Base-by-base conservation (phyloP, 1,140 invertebrate genomes). In the Drosophila littoralis region DNA sequence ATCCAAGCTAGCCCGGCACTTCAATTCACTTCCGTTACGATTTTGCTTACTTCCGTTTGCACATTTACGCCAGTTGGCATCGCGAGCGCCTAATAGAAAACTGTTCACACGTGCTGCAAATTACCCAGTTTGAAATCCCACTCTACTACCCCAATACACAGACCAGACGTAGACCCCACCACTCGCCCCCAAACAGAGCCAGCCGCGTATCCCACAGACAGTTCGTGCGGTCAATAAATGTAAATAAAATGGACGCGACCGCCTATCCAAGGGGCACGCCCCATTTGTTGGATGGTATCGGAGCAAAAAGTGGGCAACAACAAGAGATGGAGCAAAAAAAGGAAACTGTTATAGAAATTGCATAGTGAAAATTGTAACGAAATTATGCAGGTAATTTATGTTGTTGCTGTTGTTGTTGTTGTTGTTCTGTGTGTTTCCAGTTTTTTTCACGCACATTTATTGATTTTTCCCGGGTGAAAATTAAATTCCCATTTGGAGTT, bases 331-430 rank as follows among this genome's bases (percentile, higher is more conserved):
- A 33, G 40, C 8, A 42, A 48, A 55, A 71, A 40, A 35, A 52
- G 9, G 32, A 35, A 22, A 35, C 51, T 70, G 50, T 69, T 63
- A 79, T 68, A 69, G 71, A 61, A 83, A 79, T 54, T 40, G 72
- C 72, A 58, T 60, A 46, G 68, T 33, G 48, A 61, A 77, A 43
- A 78, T 58, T 55, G 38, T 64, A 75, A 75, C 64, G 61, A 78
- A 85, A 81, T 81, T 86, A 78, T 85, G 63, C 75, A 69, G 75
- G 75, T 78, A 79, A 86, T 86, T 86, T 85, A 85, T 81, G 63
- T 57, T 28, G 64, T 72, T 83, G 71, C 81, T 81, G 52, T 77
- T 60, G 28, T 46, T 17, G 8, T n/a, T 46, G 2, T 43, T 42
- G 28, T 36, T 52, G 42, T 45, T 45, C 42, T 64, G 33, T 58